These are phyloP conservation scores for Argentina silus DNA, from an alignment of 2,797 vertebrate species.

Conservation along the genomic window DNA sequence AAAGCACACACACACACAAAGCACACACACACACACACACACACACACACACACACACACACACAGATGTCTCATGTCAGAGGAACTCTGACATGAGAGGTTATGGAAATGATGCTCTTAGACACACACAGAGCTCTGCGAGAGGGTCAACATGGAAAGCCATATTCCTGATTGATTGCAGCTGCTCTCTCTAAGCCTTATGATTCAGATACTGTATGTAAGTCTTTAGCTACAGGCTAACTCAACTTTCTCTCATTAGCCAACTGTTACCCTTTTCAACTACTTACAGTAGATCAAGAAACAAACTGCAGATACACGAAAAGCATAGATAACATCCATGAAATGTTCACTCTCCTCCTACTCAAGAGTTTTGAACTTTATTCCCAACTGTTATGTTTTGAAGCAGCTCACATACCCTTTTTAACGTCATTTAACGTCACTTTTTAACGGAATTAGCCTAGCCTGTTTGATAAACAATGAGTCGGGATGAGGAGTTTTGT, in stretches of 20 bases:
- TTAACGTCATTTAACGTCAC: background rate
- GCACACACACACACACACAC: background rate
- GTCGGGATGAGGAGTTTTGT: conserved; percentile 15
- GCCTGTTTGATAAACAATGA: background rate
- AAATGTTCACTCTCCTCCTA: no score
- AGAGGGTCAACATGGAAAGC: background rate
- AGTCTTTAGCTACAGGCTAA: background rate
- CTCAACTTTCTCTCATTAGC: background rate
- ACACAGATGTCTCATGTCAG: conserved; percentile 40
- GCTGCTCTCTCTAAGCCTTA: background rate
- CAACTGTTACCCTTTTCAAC: background rate
- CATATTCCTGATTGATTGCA: background rate
- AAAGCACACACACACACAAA: background rate
- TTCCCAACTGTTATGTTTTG: background rate
- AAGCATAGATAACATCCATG: no score
- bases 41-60: background rate
- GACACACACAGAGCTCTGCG: background rate
- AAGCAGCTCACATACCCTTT: background rate
- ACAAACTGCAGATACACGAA: no score
- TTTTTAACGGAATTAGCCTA: conserved; percentile 8
- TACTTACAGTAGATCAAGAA: no score
- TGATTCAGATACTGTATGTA: background rate
- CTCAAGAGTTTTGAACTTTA: no score
- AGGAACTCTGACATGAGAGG: conserved; percentile 14
- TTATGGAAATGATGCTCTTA: conserved; percentile 13